A percentile compares a stretch with the other conserved stretches of the same genome.
phyloP scores from a whole-genome alignment of 2,797 vertebrate genomes.

The Allobates femoralis region DNA sequence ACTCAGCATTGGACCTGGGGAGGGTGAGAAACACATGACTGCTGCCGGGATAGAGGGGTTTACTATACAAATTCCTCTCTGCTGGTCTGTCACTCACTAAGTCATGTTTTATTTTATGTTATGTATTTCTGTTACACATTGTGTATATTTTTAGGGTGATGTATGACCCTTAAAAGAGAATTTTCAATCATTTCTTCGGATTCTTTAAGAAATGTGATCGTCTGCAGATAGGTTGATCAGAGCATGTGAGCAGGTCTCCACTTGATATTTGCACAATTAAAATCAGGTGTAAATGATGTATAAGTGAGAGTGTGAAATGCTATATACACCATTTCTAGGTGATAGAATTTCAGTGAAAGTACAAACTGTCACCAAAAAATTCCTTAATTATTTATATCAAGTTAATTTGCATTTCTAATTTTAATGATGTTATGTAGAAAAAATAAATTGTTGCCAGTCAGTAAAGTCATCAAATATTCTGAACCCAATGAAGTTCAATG shows the following conservation, averaged over 20 bases:
- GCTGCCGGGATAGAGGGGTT: no score
- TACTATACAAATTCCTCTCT: no score
- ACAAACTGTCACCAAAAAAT: conserved; percentile 22
- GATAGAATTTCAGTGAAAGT: conserved; percentile 61
- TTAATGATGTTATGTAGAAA: conserved; percentile 1
- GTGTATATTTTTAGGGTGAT: no score
- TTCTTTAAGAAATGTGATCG: no score
- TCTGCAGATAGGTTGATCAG: conserved; percentile 18
- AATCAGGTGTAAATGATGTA: conserved; percentile 63
- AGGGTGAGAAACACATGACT: no score
- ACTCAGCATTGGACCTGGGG: no score
- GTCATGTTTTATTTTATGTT: no score
- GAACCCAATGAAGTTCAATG: not conserved
- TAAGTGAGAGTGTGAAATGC: conserved; percentile 57
- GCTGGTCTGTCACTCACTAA: no score
- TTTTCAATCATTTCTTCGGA: not conserved
- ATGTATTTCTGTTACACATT: no score
- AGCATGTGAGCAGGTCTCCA: conserved; percentile 63
- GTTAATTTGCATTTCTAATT: conserved; percentile 31
- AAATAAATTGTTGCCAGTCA: not conserved
- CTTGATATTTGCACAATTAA: conserved; percentile 55
- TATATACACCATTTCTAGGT: conserved; percentile 50
- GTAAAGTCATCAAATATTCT: not conserved
- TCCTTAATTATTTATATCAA: conserved; percentile 58
- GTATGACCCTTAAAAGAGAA: no score